Base-by-base conservation (phyloP, 2,797 vertebrate species). In the Glyptemys insculpta region DNA sequence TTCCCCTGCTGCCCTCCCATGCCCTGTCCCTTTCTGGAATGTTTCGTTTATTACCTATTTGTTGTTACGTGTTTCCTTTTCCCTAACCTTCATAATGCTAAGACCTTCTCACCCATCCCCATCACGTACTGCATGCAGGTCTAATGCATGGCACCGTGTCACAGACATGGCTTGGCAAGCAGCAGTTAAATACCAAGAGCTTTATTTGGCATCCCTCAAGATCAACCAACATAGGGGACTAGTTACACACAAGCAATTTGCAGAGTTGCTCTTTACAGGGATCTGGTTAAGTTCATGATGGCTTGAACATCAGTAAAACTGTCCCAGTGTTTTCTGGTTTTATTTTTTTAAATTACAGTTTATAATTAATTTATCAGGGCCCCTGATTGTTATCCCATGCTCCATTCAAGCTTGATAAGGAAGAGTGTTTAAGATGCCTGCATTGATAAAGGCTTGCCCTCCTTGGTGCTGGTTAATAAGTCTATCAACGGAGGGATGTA, bases 311-410 rank as follows among this genome's bases (percentile, higher is more conserved):
- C 83, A 93, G 97, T 96, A 81, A 94, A 97, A 96, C 95, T 89
- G 87, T 97, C 96, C 97, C 96, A 96, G 96, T 97, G 97, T 97
- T 97, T 78, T 59, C 47, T 56, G 37, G 29, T 89, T 93, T 95
- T 89, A 65, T 90, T 89, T 59, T 98, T 98, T 98, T 98, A 98
- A 98, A 97, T 98, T 98, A 97, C 92, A 97, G 98, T 98, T 78
- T 98, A 98, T 98, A 98, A 98, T 98, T 98, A 98, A 98, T 98
- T 98, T 98, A 98, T 98, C 94, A 95, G 96, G 96, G 95, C 97
- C 95, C 97, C 97, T 98, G 98, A 97, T 98, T 98, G 98, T 98
- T 98, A 98, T 98, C 98, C 98, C 97, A 88, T 79, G 97, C 44
- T 90, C 3, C 0, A 97, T 98, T 98, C 97, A 88, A 91, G 97